phyloP scores from a whole-genome alignment of 1,140 invertebrate genomes.

The Philaenus spumarius region DNA sequence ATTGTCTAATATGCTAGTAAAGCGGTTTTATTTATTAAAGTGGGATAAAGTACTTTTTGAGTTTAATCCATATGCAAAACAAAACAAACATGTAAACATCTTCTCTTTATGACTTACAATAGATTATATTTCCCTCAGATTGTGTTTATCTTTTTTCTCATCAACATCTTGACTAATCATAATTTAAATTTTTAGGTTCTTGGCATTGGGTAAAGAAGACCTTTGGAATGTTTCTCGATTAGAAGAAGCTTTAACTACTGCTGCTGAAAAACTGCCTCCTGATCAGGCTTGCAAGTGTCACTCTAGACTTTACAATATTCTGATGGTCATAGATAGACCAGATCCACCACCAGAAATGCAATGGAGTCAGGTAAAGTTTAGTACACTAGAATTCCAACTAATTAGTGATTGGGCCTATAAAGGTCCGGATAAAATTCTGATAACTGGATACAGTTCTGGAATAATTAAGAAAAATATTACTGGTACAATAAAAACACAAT shows the following conservation, averaged over 20 bases:
- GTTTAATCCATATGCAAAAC: too few species aligned
- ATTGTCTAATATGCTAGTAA: too few species aligned
- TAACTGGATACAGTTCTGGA: too few species aligned
- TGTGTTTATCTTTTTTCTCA: too few species aligned
- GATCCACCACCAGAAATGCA: constrained; percentile 37
- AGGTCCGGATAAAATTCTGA: too few species aligned
- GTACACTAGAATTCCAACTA: not conserved
- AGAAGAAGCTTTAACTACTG: constrained; percentile 56
- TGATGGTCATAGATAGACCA: constrained; percentile 31
- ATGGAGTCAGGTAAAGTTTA: constrained; percentile 37
- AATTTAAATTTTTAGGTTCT: constrained; percentile 41
- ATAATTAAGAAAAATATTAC: not conserved
- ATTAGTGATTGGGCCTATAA: not conserved
- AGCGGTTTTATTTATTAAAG: too few species aligned
- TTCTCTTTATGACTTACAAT: too few species aligned
- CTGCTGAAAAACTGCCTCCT: constrained; percentile 53
- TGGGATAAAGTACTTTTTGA: too few species aligned
- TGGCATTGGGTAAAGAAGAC: constrained; percentile 54
- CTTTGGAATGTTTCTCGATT: constrained; percentile 59
- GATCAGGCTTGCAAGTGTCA: constrained; percentile 67
- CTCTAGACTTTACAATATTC: constrained; percentile 43
- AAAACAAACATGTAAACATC: too few species aligned
- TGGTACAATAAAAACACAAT: not conserved
- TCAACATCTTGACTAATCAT: too few species aligned
- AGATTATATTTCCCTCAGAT: too few species aligned